Conservation (phyloP, 2,888 invertebrate genomes). For the Dorcus hopei region DNA sequence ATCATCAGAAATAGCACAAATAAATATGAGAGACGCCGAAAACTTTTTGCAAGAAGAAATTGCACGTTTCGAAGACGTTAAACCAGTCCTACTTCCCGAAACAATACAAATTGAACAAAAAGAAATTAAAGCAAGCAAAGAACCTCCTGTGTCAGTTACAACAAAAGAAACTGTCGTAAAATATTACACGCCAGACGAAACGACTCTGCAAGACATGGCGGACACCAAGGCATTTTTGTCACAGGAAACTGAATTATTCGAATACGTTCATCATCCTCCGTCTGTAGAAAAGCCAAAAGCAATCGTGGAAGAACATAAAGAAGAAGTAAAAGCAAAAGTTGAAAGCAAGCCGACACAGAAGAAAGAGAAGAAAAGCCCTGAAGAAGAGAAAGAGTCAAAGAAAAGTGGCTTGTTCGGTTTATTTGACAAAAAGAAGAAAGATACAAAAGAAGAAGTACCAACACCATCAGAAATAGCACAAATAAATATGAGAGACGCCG, state of each 20-base stretch:
- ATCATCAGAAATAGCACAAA: slow-evolving; percentile 3
- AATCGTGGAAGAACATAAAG: background rate
- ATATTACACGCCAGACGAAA: slow-evolving; percentile 11
- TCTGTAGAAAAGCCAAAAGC: background rate
- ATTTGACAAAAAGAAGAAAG: background rate
- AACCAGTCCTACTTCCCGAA: background rate
- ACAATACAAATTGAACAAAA: background rate
- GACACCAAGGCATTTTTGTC: slow-evolving; percentile 33
- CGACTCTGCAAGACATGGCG: slow-evolving; percentile 33
- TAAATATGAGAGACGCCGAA: slow-evolving; percentile 11
- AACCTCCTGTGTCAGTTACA: background rate
- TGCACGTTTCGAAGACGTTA: slow-evolving; percentile 24
- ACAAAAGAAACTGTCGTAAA: background rate
- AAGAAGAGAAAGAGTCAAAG: background rate
- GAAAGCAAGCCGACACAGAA: background rate
- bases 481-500: slow-evolving; percentile 15
- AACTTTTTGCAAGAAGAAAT: slow-evolving; percentile 24
- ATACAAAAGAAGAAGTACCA: background rate
- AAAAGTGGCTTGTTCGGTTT: background rate
- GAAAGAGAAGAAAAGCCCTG: background rate
- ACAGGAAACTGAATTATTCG: slow-evolving; percentile 35
- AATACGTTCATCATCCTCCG: slow-evolving; percentile 28
- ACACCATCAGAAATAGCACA: slow-evolving; percentile 4
- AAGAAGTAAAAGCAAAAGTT: background rate
- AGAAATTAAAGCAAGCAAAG: background rate